A percentile compares a stretch with the other conserved stretches of the same genome.
Conservation (phyloP, 1,140 invertebrate species). For the Capitella teleta region DNA sequence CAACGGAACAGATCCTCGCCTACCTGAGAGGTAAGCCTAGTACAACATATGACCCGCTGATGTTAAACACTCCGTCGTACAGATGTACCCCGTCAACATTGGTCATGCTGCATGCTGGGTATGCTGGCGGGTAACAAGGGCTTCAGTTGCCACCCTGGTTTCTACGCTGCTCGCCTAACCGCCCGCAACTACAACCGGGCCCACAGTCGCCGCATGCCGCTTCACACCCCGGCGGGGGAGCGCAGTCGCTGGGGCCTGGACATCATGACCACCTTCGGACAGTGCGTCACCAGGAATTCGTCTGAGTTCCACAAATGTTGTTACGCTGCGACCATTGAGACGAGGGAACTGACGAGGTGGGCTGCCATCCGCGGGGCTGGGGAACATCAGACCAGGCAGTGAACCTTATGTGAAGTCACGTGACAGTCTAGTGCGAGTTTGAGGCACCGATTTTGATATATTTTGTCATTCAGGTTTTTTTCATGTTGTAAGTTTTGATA, state of each 20-base stretch:
- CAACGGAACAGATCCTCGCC: too few species aligned
- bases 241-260: conserved; percentile 15
- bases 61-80: too few species aligned
- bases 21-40: too few species aligned
- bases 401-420: too few species aligned
- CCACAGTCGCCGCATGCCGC: conserved; percentile 21
- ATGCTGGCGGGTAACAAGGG: conserved; percentile 29
- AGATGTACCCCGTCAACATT: conserved; percentile 15
- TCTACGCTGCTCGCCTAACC: conserved; percentile 19
- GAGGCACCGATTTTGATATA: too few species aligned
- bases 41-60: too few species aligned
- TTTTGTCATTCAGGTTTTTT: too few species aligned
- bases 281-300: conserved; percentile 17
- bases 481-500: too few species aligned
- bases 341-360: conserved; percentile 9
- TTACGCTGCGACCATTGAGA: conserved; percentile 17
- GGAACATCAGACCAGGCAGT: too few species aligned
- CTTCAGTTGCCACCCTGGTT: conserved; percentile 26
- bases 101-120: conserved; percentile 28
- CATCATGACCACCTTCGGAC: conserved; percentile 22
- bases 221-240: conserved; percentile 9
- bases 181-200: conserved; percentile 24
- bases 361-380: too few species aligned
- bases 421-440: too few species aligned
- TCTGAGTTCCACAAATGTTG: conserved; percentile 26